Percentiles rank a stretch among this genome's conserved stretches.
Conservation (phyloP, 2,113 vertebrate species). For the Benitochromis conjunctus region DNA sequence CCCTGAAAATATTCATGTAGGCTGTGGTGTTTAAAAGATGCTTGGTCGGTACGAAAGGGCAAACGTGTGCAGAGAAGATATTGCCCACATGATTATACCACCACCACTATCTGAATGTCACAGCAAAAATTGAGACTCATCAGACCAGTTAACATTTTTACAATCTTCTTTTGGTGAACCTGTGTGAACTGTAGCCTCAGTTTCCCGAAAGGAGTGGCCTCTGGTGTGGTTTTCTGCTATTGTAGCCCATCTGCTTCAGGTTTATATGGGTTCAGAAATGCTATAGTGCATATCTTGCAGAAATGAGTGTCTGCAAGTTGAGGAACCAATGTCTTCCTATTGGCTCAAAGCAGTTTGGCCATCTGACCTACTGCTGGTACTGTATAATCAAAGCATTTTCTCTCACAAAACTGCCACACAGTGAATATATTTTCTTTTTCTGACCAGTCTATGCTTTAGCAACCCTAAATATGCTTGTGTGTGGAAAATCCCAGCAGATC, state of each 20-base stretch:
- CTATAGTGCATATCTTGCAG: fast-evolving
- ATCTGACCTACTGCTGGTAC: not conserved
- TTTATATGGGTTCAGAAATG: not conserved
- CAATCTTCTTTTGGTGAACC: not conserved
- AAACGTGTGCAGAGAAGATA: not conserved
- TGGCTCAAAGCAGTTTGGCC: not conserved
- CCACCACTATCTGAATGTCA: not conserved
- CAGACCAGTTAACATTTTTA: not conserved
- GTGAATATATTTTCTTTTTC: not conserved
- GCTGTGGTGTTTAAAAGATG: not conserved
- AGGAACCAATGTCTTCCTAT: not conserved
- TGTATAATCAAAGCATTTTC: not conserved
- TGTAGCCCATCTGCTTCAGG: not conserved
- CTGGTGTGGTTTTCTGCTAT: not conserved
- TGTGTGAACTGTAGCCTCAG: not conserved
- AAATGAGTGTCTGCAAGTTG: not conserved
- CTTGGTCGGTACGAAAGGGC: not conserved
- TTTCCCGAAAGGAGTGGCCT: fast-evolving
- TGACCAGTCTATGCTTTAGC: not conserved
- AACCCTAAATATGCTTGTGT: not conserved
- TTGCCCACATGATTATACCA: not conserved
- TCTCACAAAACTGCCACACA: not conserved
- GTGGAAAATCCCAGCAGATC: not conserved
- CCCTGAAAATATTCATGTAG: not conserved
- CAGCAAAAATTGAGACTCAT: not conserved